Evolutionary conservation across 2,888 invertebrate genomes (phyloP).

Genomic region (Ornithoptera alexandrae): DNA sequence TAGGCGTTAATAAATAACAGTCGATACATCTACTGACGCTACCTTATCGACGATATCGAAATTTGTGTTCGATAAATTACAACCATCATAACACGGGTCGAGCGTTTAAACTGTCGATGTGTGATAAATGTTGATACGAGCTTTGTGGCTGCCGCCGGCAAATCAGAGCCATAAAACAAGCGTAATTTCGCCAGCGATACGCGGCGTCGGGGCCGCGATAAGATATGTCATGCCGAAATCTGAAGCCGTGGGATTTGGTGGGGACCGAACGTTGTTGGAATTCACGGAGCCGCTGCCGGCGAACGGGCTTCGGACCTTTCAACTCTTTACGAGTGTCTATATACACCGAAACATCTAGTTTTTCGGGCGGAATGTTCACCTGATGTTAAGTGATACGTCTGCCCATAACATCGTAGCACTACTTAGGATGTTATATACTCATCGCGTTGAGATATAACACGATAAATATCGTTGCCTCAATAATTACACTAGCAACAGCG

Average conservation of each 20-base stretch:
- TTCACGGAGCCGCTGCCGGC: slow-evolving; percentile 36
- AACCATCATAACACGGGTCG: slow-evolving; percentile 68
- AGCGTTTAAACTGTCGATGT: slow-evolving; percentile 64
- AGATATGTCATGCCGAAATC: slow-evolving; percentile 75
- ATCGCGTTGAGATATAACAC: no score
- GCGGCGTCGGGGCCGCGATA: slow-evolving; percentile 59
- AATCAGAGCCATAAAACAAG: slow-evolving; percentile 79
- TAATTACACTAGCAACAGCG: no score
- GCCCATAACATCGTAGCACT: no score
- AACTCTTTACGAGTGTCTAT: background rate
- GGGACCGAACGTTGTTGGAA: slow-evolving; percentile 60
- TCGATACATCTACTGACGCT: slow-evolving; percentile 46
- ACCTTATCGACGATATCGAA: slow-evolving; percentile 67
- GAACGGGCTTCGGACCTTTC: slow-evolving; percentile 26
- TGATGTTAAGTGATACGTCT: no score
- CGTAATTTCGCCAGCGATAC: slow-evolving; percentile 73
- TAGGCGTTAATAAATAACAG: slow-evolving; percentile 10
- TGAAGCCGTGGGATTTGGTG: slow-evolving; percentile 73
- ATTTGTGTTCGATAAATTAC: slow-evolving; percentile 78
- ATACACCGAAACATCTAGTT: no score
- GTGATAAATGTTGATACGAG: slow-evolving; percentile 48
- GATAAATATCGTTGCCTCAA: no score
- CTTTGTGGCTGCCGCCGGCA: slow-evolving; percentile 73
- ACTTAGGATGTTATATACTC: no score
- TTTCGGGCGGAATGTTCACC: no score